Conservation (phyloP, 1,140 invertebrate genomes). For the Pseudoatta argentina region DNA sequence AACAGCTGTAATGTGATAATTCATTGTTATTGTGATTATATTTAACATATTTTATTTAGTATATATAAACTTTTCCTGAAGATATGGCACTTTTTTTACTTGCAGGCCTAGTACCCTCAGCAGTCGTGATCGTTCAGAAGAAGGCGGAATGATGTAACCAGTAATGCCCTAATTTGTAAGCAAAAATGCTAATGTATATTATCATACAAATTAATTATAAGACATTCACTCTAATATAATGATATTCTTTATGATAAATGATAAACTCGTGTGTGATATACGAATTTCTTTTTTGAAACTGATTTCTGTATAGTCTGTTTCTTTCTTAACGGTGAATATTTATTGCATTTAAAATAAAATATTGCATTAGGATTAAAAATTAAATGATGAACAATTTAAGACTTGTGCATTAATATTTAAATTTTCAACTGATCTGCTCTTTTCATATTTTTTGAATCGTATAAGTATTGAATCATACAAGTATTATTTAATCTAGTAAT, state of each 20-base stretch:
- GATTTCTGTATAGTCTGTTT: constrained; percentile 21
- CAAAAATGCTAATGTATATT: constrained; percentile 67
- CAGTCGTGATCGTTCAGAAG: constrained; percentile 92
- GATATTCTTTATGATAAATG: constrained; percentile 44
- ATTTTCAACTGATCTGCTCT: neutral
- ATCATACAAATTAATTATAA: constrained; percentile 61
- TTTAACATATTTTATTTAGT: neutral
- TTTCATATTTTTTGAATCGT: neutral
- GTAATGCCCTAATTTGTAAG: constrained; percentile 62
- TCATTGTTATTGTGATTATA: neutral
- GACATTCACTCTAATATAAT: constrained; percentile 47
- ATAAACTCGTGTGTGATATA: constrained; percentile 57
- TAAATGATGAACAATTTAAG: neutral
- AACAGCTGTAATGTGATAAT: neutral
- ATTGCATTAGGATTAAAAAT: constrained; percentile 1
- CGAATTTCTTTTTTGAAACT: constrained; percentile 20
- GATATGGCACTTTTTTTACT: constrained; percentile 69
- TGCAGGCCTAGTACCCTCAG: constrained; percentile 92
- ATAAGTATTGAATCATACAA: neutral
- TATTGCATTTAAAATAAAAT: neutral
- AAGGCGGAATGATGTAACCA: constrained; percentile 71
- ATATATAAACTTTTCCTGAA: neutral
- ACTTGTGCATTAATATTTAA: constrained; percentile 8
- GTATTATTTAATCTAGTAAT: constrained; percentile 20
- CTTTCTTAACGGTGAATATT: neutral